Conservation (phyloP, 2,113 vertebrate species). For the Malaclemys terrapin region DNA sequence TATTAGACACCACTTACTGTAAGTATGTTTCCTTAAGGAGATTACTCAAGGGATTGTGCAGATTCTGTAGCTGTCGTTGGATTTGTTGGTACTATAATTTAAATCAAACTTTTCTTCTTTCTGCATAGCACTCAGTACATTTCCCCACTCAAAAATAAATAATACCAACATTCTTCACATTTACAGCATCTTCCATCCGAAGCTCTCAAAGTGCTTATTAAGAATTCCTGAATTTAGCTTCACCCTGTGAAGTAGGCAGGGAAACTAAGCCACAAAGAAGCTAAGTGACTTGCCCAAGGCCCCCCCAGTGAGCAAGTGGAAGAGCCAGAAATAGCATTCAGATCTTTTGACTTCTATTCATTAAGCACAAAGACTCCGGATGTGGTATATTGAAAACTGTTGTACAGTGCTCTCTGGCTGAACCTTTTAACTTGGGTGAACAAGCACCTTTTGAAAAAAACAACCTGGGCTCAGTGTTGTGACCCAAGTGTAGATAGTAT, state of each 20-base stretch:
- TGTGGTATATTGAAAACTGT: not conserved
- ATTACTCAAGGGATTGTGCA: conserved; percentile 35
- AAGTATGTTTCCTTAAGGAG: conserved; percentile 33
- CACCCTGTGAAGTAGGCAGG: not conserved
- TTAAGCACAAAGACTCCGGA: not conserved
- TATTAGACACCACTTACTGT: conserved; percentile 37
- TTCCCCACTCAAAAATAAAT: not conserved
- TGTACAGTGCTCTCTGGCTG: not conserved
- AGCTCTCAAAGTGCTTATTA: not conserved
- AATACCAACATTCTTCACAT: not conserved
- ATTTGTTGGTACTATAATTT: conserved; percentile 7
- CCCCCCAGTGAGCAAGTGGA: not conserved
- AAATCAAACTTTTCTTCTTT: conserved; percentile 32
- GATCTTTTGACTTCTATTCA: not conserved
- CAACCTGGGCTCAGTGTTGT: not conserved
- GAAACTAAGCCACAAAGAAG: not conserved
- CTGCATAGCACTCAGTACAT: not conserved
- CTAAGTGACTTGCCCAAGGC: not conserved
- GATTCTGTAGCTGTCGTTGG: not conserved
- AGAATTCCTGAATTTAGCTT: not conserved
- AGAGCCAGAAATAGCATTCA: rapidly evolving
- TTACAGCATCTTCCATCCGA: not conserved
- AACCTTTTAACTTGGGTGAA: not conserved
- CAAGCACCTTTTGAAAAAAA: not conserved
- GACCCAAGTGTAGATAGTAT: not conserved